phyloP scores from a whole-genome alignment of 2,888 invertebrate species.

The Fissipunctia ypsillon region DNA sequence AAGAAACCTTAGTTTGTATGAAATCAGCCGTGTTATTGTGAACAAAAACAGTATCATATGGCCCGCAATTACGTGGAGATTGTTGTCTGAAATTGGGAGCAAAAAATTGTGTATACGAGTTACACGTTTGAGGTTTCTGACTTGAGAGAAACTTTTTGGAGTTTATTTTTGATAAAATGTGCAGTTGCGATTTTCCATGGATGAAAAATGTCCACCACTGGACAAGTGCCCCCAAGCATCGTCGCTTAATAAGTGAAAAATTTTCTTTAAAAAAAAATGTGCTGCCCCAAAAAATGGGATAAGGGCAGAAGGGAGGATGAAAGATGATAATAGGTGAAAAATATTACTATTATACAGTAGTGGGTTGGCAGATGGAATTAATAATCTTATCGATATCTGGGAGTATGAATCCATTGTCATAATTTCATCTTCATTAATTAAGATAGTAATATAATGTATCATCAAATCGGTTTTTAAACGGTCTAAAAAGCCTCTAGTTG shows the following conservation, averaged over 20 bases:
- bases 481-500: slow-evolving; percentile 8
- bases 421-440: slow-evolving; percentile 27
- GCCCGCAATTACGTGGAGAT: slow-evolving; percentile 21
- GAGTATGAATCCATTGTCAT: slow-evolving; percentile 22
- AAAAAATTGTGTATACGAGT: slow-evolving; percentile 18
- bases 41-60: slow-evolving; percentile 34
- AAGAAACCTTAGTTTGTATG: slow-evolving; percentile 40
- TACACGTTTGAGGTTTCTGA: slow-evolving; percentile 40
- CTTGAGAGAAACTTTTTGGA: slow-evolving; percentile 4
- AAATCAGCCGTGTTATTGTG: slow-evolving; percentile 44
- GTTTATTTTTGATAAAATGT: neutral
- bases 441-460: slow-evolving; percentile 10
- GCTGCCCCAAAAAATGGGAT: too few relatives aligned
- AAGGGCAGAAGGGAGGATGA: too few relatives aligned
- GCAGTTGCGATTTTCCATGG: too few relatives aligned
- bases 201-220: too few relatives aligned
- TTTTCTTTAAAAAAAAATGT: too few relatives aligned
- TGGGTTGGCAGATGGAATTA: too few relatives aligned
- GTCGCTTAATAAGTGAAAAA: too few relatives aligned
- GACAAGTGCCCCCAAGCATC: too few relatives aligned
- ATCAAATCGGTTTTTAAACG: slow-evolving; percentile 9
- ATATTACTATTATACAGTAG: too few relatives aligned
- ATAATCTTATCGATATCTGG: neutral
- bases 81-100: slow-evolving; percentile 25
- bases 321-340: too few relatives aligned